Evolutionary conservation across 2,797 vertebrate genomes (phyloP).

Genomic region (Gorsachius magnificus): DNA sequence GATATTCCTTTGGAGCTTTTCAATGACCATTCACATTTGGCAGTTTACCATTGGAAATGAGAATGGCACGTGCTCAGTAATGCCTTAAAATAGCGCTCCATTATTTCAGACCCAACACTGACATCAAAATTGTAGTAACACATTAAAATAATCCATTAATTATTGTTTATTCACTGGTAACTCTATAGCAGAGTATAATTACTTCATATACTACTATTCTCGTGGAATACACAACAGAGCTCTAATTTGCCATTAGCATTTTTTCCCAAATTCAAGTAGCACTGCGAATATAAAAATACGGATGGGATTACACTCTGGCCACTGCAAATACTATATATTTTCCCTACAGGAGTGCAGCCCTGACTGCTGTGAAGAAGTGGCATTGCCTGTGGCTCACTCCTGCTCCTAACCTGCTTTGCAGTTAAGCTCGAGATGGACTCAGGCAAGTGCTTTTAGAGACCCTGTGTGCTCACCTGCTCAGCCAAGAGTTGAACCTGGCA

Average conservation of each 20-base stretch:
- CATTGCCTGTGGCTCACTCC: background rate
- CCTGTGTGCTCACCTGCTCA: background rate
- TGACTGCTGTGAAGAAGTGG: background rate
- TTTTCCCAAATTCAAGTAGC: background rate
- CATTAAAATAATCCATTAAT: slow-evolving; percentile 11
- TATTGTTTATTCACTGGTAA: slow-evolving; percentile 3
- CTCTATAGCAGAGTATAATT: background rate
- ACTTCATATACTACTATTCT: background rate
- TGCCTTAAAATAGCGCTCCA: background rate
- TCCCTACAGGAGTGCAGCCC: rapidly evolving
- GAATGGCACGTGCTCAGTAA: background rate
- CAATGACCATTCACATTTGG: background rate
- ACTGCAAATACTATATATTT: background rate
- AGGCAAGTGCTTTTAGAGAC: background rate
- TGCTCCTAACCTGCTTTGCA: background rate
- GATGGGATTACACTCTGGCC: background rate
- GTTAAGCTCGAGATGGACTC: background rate
- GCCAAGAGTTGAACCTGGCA: background rate
- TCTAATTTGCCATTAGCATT: background rate
- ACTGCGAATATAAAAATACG: background rate
- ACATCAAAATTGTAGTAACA: background rate
- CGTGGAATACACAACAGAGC: background rate
- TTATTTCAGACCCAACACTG: background rate
- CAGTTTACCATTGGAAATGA: background rate
- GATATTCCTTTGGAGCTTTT: background rate